Evolutionary conservation across 1,140 invertebrate genomes (phyloP), one percentile per base, ranked within the genome.

Genomic region (Lasaia peninsularis): DNA sequence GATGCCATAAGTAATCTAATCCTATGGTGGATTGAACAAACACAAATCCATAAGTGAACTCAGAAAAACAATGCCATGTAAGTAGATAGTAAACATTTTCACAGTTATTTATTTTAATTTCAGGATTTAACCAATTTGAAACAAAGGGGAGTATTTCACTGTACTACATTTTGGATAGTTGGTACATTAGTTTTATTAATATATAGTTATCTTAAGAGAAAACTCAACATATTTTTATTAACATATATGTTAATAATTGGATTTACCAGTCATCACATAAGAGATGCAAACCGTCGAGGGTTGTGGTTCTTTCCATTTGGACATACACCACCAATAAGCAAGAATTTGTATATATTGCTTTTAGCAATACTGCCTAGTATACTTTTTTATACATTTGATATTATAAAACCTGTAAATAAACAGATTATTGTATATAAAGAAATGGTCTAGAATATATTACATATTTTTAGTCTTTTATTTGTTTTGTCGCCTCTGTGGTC

Each of bases 281-380:
- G 84, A 20, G 84, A 87, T 56, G 80, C 61, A 0, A 80, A 82
- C 20, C 34, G 81, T 8, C 57, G 80, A 44, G 84, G 84, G 0
- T 2, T 87, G 2, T 87, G 80, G 77, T 2, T 85, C 0, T 82
- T 71, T 34, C 80, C 84, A 0, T 78, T 69, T 20, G 79, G 81
- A 5, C 71, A 75, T 18, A 79, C 84, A 9, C 53, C 61, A 8
- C 58, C 80, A 0, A 37, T 87, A 32, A 63, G 61, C 31, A 84
- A 70, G 52, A 62, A 62, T 65, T 4, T 79, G 7, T 87, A 87
- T 63, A 35, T 77, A 8, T 33, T 67, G 12, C 28, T 75, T 7
- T 37, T 74, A 2, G 49, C 50, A 5, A n/a, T 67, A 1, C 48
- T 83, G 2, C 83, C 83, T 2, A 58, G 65, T 49, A 0, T 78